Base-by-base conservation (phyloP, 2,888 invertebrate species). In the Tanaodytes sp. region DNA sequence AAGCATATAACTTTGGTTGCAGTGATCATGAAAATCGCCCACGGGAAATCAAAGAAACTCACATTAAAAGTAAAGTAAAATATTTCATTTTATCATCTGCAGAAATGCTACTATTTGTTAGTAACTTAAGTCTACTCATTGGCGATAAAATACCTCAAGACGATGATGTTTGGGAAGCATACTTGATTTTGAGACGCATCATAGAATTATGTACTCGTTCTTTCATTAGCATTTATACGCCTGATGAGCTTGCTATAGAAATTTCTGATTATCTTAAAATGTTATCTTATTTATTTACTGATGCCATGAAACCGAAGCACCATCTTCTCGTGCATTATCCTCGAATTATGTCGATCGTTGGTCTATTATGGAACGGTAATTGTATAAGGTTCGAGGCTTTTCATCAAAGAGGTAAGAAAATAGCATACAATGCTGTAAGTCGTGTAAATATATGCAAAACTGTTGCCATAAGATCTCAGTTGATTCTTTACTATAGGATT, bases 1-100 rank as follows among this genome's bases (percentile, higher is more conserved):
- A 45, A 8, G 30, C 31, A 31, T 71, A 64, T 55, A 30, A 71
- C 46, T 64, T 45, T 42, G 64, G 71, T 12, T 18, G 43, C 8
- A 23, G 8, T 23, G 23, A 16, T 2, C 45, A 42, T 39, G 11
- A 18, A 12, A 63, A 63, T 42, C 52, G 52, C 40, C 62, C 63
- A 2, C 4, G 40, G 8, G 58, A 62, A 37, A 65, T 70, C 30
- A 5, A 23, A 1, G 30, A 57, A 30, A 11, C 2, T 6, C 30
- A 57, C 20, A 12, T 68, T 14, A 39, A 14, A 16, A 16, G 39
- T 15, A 62, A 58, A 14, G 54, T 27, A 20, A 54, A 62, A 15
- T 46, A 23, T 23, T 52, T 49, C n/a, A 5, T 18, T 2, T 16
- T 31, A 3, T 46, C 31, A 6, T 27, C 46, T 16, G 30, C 58